phyloP scores from a whole-genome alignment of 2,113 vertebrate genomes.

The Eptesicus fuscus region DNA sequence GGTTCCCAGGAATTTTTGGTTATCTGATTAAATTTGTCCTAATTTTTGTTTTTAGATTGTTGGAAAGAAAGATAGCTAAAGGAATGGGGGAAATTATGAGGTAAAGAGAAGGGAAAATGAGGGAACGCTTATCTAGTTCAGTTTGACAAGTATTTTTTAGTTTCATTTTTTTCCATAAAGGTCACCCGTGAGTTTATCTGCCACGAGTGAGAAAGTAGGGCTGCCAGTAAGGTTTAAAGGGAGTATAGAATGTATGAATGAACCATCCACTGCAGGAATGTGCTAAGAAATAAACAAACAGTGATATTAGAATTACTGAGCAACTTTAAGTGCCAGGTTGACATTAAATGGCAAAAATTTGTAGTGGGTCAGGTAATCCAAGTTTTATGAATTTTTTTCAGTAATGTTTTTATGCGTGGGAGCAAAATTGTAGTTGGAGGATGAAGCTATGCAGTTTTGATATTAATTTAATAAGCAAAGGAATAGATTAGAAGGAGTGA shows the following conservation, averaged over 20 bases:
- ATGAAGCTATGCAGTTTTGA: background rate
- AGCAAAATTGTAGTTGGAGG: background rate
- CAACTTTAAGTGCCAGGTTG: constrained; percentile 11
- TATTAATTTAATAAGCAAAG: background rate
- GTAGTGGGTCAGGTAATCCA: background rate
- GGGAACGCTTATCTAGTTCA: background rate
- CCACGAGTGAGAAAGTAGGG: background rate
- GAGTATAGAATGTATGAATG: background rate
- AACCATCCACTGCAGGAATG: background rate
- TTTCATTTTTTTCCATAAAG: background rate
- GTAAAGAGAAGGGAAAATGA: background rate
- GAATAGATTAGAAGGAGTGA: background rate
- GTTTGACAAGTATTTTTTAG: background rate
- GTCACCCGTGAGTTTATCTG: background rate
- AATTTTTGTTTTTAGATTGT: background rate
- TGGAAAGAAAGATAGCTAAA: background rate
- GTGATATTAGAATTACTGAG: background rate
- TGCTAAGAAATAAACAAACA: background rate
- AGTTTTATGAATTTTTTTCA: background rate
- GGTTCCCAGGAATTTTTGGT: background rate
- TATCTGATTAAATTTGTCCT: background rate
- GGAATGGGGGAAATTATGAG: background rate
- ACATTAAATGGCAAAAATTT: background rate
- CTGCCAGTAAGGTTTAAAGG: background rate
- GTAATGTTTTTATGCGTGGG: constrained; percentile 1